Base-by-base conservation (phyloP, 2,797 vertebrate species). In the Discoglossus pictus region DNA sequence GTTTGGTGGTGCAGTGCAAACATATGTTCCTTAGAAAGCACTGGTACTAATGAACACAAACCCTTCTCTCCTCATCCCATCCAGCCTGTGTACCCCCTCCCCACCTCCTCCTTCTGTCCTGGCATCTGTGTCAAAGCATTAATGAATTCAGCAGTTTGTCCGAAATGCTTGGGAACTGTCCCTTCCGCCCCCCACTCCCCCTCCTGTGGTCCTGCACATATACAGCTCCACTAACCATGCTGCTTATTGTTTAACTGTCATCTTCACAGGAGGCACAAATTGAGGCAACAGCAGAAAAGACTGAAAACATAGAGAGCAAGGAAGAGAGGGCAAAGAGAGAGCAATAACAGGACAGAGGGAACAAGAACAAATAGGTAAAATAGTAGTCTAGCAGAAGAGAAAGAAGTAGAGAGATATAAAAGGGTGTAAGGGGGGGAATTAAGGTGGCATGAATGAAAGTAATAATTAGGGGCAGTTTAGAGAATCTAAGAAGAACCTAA, bases 81-180 rank as follows among this genome's bases (percentile, higher is more conserved):
- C 38, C 75, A 76, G 43, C 75, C 52, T 12, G 50, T 62, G 70
- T 68, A 66, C 79, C 84, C 80, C 69, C 74, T 68, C 80, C 78
- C 82, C 77, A 78, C 83, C 79, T 71, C 86, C 87, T 86, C 82
- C 85, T 85, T 79, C 86, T 87, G 86, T 84, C 82, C 89, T 92
- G 91, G 90, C 90, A 90, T 88, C 87, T 87, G 83, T 88, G 86
- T 91, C 87, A 89, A 86, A 86, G 86, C 91, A 88, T 91, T 93
- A 93, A 94, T 93, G 88, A 93, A 94, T 91, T 91, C 85, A 89
- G 81, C 89, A 91, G 91, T 90, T 93, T 93, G 91, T 91, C 87
- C 81, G 87, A 89, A 90, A 91, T 88, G 86, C 87, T 87, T 84
- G 82, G 87, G 84, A 86, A 83, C 81, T 82, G 78, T 74, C 73